Evolutionary conservation across 2,888 invertebrate genomes (phyloP), one percentile per base, ranked within the genome.

Genomic region (Cinara cedri): DNA sequence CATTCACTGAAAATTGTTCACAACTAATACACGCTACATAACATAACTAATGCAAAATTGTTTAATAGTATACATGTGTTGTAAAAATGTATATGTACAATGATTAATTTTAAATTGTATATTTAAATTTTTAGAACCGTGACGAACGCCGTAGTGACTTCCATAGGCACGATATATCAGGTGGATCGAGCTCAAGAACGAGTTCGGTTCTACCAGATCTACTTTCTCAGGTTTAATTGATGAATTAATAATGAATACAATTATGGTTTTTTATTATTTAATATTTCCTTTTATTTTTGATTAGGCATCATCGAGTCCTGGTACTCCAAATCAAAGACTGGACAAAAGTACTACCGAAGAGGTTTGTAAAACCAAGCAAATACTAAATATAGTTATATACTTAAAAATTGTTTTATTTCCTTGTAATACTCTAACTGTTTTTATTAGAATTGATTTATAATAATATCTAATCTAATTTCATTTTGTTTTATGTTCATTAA

Each of bases 321-420:
- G 93, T 83, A 94, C 95, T 51, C 94, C 95, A 81, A 91, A 92
- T 83, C 92, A 93, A 84, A 89, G 96, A 75, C 93, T 92, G 86
- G 97, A 97, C 88, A 96, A 96, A 86, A 92, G 95, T 83, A 93
- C 94, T 84, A 96, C 95, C 86, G 97, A 97, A 87, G 97, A 97
- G 95, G 97, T 97, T 88, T 51, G 80, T 65, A 21, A 34, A 34
- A 9, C 54, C 0, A 44, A 51, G 21, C 2, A 19, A 46, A n/a
- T 16, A 65, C 0, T 54, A 34, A 34, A 34, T 6, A 3, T 34
- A 34, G 6, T 34, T 42, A 26, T 55, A 21, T 0, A 72, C 44
- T 16, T 44, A 19, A 10, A 34, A 49, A 49, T 62, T 51, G n/a
- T 51, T 54, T 54, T 24, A 19, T 42, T 63, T 16, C 10, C 6